These are phyloP conservation scores for Antechinus flavipes DNA, from an alignment of 2,113 vertebrate genomes.

Conservation along the genomic window DNA sequence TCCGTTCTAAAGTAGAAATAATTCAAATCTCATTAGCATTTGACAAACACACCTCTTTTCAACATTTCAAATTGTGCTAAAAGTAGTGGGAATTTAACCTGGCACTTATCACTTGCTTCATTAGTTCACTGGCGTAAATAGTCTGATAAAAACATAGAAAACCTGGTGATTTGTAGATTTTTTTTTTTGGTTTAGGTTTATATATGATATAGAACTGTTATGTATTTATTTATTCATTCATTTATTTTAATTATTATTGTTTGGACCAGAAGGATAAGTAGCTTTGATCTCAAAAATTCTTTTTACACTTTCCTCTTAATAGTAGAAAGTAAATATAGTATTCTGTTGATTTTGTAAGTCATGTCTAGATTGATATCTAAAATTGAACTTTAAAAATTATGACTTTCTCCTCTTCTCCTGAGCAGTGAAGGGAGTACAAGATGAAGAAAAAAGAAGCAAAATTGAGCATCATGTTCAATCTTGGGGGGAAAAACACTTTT, in stretches of 20 bases:
- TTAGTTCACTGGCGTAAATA: not conserved
- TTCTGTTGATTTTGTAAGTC: not conserved
- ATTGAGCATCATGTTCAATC: not conserved
- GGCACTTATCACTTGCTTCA: not conserved
- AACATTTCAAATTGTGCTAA: not conserved
- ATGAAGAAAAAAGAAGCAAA: not conserved
- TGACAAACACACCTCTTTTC: not conserved
- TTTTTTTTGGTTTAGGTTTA: not conserved
- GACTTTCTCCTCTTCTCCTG: slow-evolving; percentile 8
- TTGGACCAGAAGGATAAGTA: not conserved
- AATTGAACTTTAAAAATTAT: not conserved
- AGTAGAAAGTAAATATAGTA: not conserved
- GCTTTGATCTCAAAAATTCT: slow-evolving; percentile 19
- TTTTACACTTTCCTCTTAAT: not conserved
- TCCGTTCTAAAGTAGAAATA: not conserved
- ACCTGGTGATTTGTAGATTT: slow-evolving; percentile 6
- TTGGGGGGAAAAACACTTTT: not conserved
- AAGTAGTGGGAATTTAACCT: not conserved
- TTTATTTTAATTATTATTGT: not conserved
- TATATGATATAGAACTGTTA: not conserved
- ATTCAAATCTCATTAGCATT: not conserved
- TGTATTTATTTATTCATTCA: not conserved
- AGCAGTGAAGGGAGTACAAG: not conserved
- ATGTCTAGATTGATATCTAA: not conserved
- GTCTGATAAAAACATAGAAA: slow-evolving; percentile 5